A percentile compares a stretch with the other conserved stretches of the same genome.
Conservation (phyloP, 2,113 vertebrate species). For the cattle (Bos taurus) region ARS-UCD2.0 NC_037355.1:5354001-5354500, state of each 20-base stretch:
- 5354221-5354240: not conserved
- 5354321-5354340: not conserved
- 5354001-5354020: not conserved
- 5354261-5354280: not conserved
- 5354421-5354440: not conserved
- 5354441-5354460: not conserved
- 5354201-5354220: not conserved
- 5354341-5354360: not conserved
- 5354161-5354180: not conserved
- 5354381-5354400: not conserved
- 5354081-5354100: not conserved
- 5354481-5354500: accelerated
- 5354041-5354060: not conserved
- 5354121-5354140: not conserved
- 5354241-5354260: not conserved
- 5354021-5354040: not conserved
- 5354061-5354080: not conserved
- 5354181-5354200: not conserved
- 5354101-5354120: not conserved
- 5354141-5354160: not conserved
- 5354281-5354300: not conserved
- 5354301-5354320: accelerated
- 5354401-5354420: not conserved
- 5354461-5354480: accelerated
- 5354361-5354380: not conserved